Conservation (phyloP, 2,113 vertebrate genomes). For the Trematomus loennbergii region DNA sequence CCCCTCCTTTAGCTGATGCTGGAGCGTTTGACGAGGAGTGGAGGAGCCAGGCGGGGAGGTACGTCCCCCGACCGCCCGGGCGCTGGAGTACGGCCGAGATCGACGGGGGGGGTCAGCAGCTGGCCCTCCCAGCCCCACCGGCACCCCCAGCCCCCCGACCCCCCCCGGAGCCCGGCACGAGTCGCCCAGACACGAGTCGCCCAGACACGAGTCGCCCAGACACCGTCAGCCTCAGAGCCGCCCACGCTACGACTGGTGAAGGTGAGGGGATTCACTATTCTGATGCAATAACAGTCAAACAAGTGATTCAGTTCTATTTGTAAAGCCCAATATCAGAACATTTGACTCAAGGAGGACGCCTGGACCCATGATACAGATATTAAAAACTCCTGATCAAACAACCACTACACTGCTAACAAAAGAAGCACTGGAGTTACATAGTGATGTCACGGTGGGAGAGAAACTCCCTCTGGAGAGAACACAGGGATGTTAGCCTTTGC, state of each 20-base stretch:
- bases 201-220: slow-evolving; percentile 83
- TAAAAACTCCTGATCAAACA: too few relatives aligned
- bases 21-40: slow-evolving; percentile 93
- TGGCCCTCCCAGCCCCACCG: slow-evolving; percentile 92
- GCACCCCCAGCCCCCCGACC: slow-evolving; percentile 89
- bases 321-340: background rate
- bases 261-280: slow-evolving; percentile 56
- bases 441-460: too few relatives aligned
- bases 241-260: slow-evolving; percentile 97
- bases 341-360: too few relatives aligned
- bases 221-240: slow-evolving; percentile 90
- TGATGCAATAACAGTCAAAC: background rate
- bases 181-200: slow-evolving; percentile 85
- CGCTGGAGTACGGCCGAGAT: slow-evolving; percentile 90
- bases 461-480: too few relatives aligned
- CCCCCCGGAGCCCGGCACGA: slow-evolving; percentile 89
- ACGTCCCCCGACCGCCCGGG: slow-evolving; percentile 85
- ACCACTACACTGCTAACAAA: too few relatives aligned
- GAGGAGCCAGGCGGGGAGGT: slow-evolving; percentile 90
- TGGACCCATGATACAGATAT: too few relatives aligned
- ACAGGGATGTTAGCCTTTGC: too few relatives aligned
- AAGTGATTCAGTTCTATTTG: background rate
- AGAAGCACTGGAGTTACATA: too few relatives aligned
- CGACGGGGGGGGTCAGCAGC: slow-evolving; percentile 87
- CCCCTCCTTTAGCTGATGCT: slow-evolving; percentile 84